These are phyloP conservation scores for Thalassarche chlororhynchos DNA, from an alignment of 2,113 vertebrate genomes.

Conservation along the genomic window DNA sequence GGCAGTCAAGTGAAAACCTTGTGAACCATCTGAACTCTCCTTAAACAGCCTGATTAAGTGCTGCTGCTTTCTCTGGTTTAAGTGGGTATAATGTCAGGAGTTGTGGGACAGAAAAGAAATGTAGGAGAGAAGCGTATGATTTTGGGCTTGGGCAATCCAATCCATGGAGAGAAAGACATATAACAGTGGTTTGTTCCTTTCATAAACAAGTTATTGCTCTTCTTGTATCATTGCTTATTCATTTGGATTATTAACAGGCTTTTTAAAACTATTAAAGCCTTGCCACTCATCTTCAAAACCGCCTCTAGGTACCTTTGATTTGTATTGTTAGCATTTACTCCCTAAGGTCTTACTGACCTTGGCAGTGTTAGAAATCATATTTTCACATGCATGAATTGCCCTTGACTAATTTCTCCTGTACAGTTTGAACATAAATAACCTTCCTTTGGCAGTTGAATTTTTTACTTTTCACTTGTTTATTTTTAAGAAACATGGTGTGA, in stretches of 20 bases:
- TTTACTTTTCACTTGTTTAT: background rate
- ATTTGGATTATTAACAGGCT: background rate
- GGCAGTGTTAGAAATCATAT: slow-evolving; percentile 48
- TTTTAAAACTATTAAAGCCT: background rate
- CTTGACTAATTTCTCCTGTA: slow-evolving; percentile 2
- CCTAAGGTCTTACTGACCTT: slow-evolving; percentile 24
- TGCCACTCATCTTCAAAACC: background rate
- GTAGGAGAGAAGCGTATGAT: accelerated
- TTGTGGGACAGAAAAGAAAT: background rate
- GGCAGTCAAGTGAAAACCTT: background rate
- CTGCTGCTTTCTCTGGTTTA: background rate
- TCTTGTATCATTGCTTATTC: background rate
- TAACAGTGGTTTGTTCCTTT: background rate
- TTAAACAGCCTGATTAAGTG: background rate
- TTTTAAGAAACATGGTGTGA: background rate
- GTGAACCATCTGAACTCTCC: background rate
- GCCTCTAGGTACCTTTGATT: slow-evolving; percentile 23
- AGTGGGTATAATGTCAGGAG: background rate
- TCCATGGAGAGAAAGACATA: background rate
- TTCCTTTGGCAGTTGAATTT: background rate
- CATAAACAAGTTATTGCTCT: background rate
- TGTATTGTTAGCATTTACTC: slow-evolving; percentile 1
- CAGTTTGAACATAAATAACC: slow-evolving; percentile 23
- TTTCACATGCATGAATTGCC: slow-evolving; percentile 27
- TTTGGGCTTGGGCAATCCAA: background rate